These are phyloP conservation scores for Barnardius zonarius DNA, from an alignment of 2,113 vertebrate genomes.

Conservation along the genomic window DNA sequence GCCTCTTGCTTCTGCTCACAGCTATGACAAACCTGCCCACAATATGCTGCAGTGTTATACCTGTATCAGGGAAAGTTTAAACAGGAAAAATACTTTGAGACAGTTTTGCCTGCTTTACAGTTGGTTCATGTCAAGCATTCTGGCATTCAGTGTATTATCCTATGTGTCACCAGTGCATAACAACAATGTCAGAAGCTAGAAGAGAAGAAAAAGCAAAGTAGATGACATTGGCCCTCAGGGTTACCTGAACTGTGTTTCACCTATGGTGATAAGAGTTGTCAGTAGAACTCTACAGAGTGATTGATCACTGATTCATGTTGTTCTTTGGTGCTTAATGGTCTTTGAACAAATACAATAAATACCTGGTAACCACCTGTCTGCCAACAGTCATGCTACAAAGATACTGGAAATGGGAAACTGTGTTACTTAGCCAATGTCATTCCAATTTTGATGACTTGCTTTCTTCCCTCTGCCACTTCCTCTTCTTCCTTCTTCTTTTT, in stretches of 20 bases:
- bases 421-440: neutral
- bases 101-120: neutral
- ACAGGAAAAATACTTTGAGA: neutral
- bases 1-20: no score
- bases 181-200: neutral
- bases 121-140: neutral
- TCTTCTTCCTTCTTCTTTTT: neutral
- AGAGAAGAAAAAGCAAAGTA: neutral
- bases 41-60: neutral
- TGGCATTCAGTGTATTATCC: neutral
- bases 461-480: neutral
- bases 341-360: neutral
- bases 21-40: no score
- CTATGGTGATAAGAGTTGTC: neutral
- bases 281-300: neutral
- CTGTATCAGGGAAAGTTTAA: neutral
- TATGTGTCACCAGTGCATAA: neutral
- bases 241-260: neutral
- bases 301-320: neutral
- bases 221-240: neutral
- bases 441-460: fast-evolving
- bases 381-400: neutral
- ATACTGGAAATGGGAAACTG: neutral
- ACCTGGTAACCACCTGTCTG: fast-evolving
- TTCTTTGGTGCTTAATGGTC: neutral